A percentile compares a stretch with the other conserved stretches of the same genome.
These are phyloP conservation scores for Acyrthosiphon pisum DNA, from an alignment of 1,140 invertebrate species.

Conservation along the genomic window DNA sequence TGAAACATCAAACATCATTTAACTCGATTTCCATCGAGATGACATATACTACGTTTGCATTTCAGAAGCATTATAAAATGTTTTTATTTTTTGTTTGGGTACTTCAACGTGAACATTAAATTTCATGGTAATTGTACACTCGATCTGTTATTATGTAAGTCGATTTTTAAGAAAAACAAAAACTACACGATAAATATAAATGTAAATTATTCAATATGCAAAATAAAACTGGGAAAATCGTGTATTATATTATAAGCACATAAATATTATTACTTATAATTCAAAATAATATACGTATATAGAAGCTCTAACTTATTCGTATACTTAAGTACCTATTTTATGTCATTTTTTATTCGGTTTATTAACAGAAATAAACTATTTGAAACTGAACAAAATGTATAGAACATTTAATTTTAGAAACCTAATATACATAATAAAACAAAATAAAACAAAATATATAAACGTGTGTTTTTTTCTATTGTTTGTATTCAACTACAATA, in stretches of 20 bases:
- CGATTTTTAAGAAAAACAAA: neutral
- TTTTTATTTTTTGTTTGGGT: neutral
- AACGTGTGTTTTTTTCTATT: too few species aligned
- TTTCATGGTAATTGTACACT: slow-evolving; percentile 5
- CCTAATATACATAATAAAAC: too few species aligned
- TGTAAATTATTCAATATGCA: slow-evolving; percentile 21
- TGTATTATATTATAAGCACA: neutral
- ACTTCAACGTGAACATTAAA: neutral
- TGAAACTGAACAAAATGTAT: neutral
- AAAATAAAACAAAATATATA: too few species aligned
- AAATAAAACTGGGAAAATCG: neutral
- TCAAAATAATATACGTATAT: neutral
- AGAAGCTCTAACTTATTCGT: neutral
- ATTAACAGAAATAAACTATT: neutral
- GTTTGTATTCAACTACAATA: neutral
- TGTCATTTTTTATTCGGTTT: neutral
- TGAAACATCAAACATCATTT: slow-evolving; percentile 32
- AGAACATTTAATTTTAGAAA: neutral
- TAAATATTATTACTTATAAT: neutral
- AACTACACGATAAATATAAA: neutral
- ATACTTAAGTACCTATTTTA: neutral
- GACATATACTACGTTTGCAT: neutral
- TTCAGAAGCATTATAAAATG: slow-evolving; percentile 23
- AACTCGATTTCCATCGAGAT: neutral
- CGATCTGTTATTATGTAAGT: neutral